A percentile compares a stretch with the other conserved stretches of the same genome.
These are phyloP conservation scores for Ceyx cyanopectus DNA, from an alignment of 2,113 vertebrate genomes.

Conservation along the genomic window DNA sequence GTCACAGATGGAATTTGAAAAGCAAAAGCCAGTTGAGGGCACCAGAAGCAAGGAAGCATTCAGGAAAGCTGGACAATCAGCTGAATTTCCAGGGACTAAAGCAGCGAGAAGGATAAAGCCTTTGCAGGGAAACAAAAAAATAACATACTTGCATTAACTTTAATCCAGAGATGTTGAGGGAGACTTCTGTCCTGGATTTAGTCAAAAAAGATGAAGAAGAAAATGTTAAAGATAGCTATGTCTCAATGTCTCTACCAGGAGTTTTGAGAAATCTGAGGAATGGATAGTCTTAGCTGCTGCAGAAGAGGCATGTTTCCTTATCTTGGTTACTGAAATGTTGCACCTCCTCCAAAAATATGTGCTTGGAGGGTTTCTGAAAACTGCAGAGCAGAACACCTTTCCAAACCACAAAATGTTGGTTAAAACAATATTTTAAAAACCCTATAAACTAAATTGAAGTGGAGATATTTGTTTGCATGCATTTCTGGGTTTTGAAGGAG, in stretches of 20 bases:
- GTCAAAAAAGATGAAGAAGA: not conserved
- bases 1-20: constrained; percentile 29
- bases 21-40: constrained; percentile 16
- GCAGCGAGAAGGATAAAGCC: not conserved
- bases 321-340: not conserved
- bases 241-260: not conserved
- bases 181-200: not conserved
- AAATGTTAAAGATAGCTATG: not conserved
- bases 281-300: not conserved
- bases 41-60: constrained; percentile 25
- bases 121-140: constrained; percentile 1
- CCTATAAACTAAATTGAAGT: not conserved
- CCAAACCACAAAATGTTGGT: constrained; percentile 31
- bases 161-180: not conserved
- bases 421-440: not conserved
- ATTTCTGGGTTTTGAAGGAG: not conserved
- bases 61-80: not conserved
- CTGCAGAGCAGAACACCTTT: not conserved
- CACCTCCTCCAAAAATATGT: constrained; percentile 1
- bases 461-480: not conserved
- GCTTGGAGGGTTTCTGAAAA: not conserved
- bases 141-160: not conserved
- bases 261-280: not conserved
- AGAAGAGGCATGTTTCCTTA: not conserved
- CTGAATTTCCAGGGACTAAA: not conserved